Evolutionary conservation across 2,113 vertebrate species (phyloP).

Genomic region (Salvelinus namaycush): DNA sequence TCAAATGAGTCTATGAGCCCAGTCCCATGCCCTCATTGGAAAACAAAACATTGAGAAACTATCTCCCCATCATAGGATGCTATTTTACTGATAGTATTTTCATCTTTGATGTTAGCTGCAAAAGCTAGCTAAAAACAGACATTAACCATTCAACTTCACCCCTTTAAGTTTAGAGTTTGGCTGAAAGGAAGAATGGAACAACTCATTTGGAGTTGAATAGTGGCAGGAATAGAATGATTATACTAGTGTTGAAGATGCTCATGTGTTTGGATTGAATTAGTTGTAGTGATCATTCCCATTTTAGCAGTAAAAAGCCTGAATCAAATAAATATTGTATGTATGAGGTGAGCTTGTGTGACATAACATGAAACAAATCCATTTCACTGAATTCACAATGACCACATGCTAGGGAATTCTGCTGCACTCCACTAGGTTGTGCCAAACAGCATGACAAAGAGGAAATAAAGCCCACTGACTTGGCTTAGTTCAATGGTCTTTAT

Average conservation of each 20-base stretch:
- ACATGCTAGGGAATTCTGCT: conserved; percentile 47
- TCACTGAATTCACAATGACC: conserved; percentile 39
- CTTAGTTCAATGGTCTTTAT: conserved; percentile 49
- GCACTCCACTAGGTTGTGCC: conserved; percentile 51
- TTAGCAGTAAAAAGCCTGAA: conserved; percentile 22
- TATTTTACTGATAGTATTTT: conserved; percentile 51
- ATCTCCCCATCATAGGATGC: conserved; percentile 36
- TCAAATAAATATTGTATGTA: conserved; percentile 42
- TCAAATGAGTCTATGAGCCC: conserved; percentile 51
- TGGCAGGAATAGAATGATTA: neutral
- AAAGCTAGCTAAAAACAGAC: conserved; percentile 82
- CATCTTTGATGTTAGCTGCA: conserved; percentile 85
- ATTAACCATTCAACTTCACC: conserved; percentile 69
- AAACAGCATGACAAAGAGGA: conserved; percentile 38
- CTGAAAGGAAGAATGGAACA: neutral
- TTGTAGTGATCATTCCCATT: conserved; percentile 30
- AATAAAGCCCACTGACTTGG: conserved; percentile 51
- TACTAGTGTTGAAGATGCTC: conserved; percentile 15
- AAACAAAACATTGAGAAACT: conserved; percentile 51
- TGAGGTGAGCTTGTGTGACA: conserved; percentile 35
- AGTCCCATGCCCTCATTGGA: conserved; percentile 46
- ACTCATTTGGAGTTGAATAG: conserved; percentile 24
- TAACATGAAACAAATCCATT: conserved; percentile 28
- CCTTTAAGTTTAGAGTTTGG: conserved; percentile 39
- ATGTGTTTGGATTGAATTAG: neutral